Base-by-base conservation (phyloP, 1,140 invertebrate genomes). In the Achatina immaculata region DNA sequence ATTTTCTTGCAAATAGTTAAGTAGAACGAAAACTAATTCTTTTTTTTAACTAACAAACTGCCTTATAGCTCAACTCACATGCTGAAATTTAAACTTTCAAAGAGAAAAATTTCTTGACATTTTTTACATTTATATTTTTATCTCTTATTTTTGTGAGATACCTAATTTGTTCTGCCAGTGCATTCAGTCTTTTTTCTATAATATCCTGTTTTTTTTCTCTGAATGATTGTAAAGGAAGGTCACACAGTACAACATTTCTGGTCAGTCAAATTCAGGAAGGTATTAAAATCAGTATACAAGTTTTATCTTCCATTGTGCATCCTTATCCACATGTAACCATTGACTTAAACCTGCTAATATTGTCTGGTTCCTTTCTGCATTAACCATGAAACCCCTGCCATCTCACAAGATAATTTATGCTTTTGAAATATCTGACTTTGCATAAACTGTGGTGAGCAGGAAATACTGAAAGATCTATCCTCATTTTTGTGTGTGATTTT, bases 191-290 rank as follows among this genome's bases (percentile, higher is more conserved):
- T 36, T 34, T 28, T 45, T 82, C 24, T 82, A 28, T 83, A n/a
- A n/a, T n/a, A n/a, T 48, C 21, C 19, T 51, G 43, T 34, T 55
- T n/a, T 74, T 74, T 51, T 55, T 51, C 16, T 31, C 51, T 51
- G 19, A 31, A 2, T 14, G 1, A 45, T 43, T 28, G 1, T 51
- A 16, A 58, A 77, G 74, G 21, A 51, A 58, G 34, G 55, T 58
- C 0, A 77, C 48, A 62, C 74, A 65, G 14, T 77, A 77, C 74
- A 77, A 31, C 40, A 3, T 77, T 36, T 77, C 74, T 58, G 74
- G 65, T 51, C 74, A 77, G 3, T 9, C 38, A n/a, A 3, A 40
- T 1, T 24, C 4, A 4, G 36, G 3, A 55, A 66, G 72, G 55
- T 68, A 83, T 45, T 38, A 4, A 62, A 40, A 45, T n/a, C 48